Conservation (phyloP, 2,113 vertebrate species). For the Chamaetylas fuelleborni region DNA sequence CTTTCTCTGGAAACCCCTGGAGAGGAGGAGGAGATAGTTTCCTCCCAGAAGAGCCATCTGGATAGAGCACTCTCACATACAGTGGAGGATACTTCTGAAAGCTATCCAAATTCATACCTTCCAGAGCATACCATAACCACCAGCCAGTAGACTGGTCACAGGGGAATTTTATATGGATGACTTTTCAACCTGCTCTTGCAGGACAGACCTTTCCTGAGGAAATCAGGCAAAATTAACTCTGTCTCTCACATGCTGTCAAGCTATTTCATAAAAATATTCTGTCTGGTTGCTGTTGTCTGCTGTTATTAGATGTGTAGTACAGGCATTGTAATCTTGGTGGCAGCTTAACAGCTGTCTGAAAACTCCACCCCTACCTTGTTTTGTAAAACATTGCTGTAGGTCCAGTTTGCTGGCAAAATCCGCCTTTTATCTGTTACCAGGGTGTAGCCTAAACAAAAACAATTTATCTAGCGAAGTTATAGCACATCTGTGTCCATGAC, state of each 20-base stretch:
- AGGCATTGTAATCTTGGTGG: background rate
- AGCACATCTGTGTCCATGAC: background rate
- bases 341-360: background rate
- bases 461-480: background rate
- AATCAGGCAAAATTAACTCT: background rate
- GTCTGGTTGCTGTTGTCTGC: background rate
- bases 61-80: background rate
- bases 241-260: background rate
- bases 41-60: background rate
- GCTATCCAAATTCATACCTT: background rate
- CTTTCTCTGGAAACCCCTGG: background rate
- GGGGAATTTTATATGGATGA: background rate
- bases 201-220: background rate
- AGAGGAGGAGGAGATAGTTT: background rate
- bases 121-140: background rate
- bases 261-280: background rate
- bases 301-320: background rate
- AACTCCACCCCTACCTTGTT: background rate
- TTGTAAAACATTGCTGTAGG: background rate
- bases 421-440: background rate
- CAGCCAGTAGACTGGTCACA: background rate
- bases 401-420: background rate
- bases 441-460: background rate
- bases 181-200: background rate
- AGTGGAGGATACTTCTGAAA: background rate